A percentile compares a stretch with the other conserved stretches of the same genome.
phyloP scores from a whole-genome alignment of 2,797 vertebrate genomes.

The Centroberyx gerrardi region DNA sequence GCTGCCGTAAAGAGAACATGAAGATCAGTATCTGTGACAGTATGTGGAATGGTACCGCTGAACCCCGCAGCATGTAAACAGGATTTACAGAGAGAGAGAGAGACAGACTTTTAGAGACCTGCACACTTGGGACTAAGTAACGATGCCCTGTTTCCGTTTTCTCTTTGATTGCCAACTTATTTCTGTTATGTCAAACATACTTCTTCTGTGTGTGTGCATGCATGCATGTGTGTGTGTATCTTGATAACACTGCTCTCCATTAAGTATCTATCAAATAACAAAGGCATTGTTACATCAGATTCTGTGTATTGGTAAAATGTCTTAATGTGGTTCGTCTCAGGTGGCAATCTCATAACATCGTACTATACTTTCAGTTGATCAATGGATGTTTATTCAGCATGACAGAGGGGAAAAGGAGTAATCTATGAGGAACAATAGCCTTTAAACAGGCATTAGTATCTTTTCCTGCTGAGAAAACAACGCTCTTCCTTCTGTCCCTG shows the following conservation, averaged over 20 bases:
- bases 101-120: constrained; percentile 12
- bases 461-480: constrained; percentile 67
- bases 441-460: constrained; percentile 59
- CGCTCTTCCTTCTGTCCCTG: constrained; percentile 43
- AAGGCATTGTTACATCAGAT: not conserved
- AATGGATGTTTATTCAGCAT: constrained; percentile 44
- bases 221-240: not conserved
- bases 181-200: not conserved
- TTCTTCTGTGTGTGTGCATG: not conserved
- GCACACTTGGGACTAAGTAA: not conserved
- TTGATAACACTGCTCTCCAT: constrained; percentile 6
- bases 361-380: constrained; percentile 33
- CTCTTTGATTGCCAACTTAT: constrained; percentile 2
- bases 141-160: constrained; percentile 5
- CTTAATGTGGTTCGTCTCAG: constrained; percentile 47
- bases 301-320: constrained; percentile 13
- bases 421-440: constrained; percentile 59
- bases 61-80: constrained; percentile 22
- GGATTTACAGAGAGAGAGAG: constrained; percentile 14
- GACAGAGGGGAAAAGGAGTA: constrained; percentile 42
- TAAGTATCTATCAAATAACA: not conserved
- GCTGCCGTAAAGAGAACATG: constrained; percentile 25
- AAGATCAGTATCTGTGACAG: constrained; percentile 49
- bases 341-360: constrained; percentile 34
- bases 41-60: constrained; percentile 27